Evolutionary conservation across 2,797 vertebrate genomes (phyloP).

Genomic region (Telmatherina bonti): DNA sequence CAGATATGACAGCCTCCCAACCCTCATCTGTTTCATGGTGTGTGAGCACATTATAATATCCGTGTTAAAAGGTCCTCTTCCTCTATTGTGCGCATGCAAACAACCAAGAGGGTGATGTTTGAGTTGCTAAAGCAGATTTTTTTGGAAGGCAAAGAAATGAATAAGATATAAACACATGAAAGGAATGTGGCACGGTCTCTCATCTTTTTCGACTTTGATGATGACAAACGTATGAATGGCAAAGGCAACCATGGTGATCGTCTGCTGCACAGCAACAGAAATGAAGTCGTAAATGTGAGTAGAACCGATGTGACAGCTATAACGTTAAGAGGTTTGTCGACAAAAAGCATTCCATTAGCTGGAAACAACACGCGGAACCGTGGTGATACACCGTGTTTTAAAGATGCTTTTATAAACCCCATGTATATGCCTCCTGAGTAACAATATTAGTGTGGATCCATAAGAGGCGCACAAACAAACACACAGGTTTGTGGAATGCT

Average conservation of each 20-base stretch:
- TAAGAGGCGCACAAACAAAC: slow-evolving; percentile 37
- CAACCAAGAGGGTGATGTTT: slow-evolving; percentile 20
- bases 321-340: slow-evolving; percentile 73
- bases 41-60: slow-evolving; percentile 48
- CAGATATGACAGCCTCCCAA: slow-evolving; percentile 40
- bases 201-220: slow-evolving; percentile 40
- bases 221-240: slow-evolving; percentile 53
- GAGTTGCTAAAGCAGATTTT: slow-evolving; percentile 15
- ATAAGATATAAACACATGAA: slow-evolving; percentile 40
- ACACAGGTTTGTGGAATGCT: slow-evolving; percentile 31
- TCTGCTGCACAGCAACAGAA: slow-evolving; percentile 30
- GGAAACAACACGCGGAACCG: slow-evolving; percentile 35
- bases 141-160: slow-evolving; percentile 18
- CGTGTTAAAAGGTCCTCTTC: slow-evolving; percentile 54
- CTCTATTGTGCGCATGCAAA: slow-evolving; percentile 22
- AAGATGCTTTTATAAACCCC: slow-evolving; percentile 60
- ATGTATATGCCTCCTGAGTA: slow-evolving; percentile 37
- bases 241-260: slow-evolving; percentile 26
- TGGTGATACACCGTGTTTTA: slow-evolving; percentile 52
- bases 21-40: slow-evolving; percentile 49
- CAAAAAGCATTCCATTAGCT: slow-evolving; percentile 68
- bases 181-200: slow-evolving; percentile 21
- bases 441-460: slow-evolving; percentile 32
- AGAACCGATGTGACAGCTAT: slow-evolving; percentile 55
- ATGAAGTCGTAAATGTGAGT: slow-evolving; percentile 43